These are phyloP conservation scores for Sebastes vulpes DNA, from an alignment of 2,797 vertebrate species.

Conservation along the genomic window DNA sequence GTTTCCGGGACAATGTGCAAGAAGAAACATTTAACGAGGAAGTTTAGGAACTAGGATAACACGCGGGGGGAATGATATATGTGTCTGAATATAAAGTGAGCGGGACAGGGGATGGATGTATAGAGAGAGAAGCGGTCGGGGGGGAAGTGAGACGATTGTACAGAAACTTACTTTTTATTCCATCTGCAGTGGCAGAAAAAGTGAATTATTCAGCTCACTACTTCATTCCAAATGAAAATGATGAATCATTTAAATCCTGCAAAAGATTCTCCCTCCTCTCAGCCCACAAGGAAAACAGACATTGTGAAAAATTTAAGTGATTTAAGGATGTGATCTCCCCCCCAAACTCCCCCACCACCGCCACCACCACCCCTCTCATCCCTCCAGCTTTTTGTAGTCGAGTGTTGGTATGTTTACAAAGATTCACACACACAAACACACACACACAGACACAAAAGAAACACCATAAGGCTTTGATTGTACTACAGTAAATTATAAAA, in stretches of 20 bases:
- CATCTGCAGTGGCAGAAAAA: conserved; percentile 72
- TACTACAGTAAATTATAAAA: conserved; percentile 64
- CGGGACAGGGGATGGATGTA: conserved; percentile 29
- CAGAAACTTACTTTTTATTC: conserved; percentile 79
- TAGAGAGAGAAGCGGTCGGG: conserved; percentile 18
- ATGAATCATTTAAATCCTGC: conserved; percentile 83
- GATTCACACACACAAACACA: conserved; percentile 36
- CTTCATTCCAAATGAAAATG: conserved; percentile 82
- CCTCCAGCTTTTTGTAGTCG: conserved; percentile 54
- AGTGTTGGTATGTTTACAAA: conserved; percentile 77
- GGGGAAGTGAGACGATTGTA: conserved; percentile 70
- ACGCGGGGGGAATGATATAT: conserved; percentile 12
- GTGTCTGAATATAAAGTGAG: conserved; percentile 46
- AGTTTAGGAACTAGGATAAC: conserved; percentile 30
- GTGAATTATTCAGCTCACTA: conserved; percentile 82
- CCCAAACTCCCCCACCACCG: background rate
- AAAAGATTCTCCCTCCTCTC: conserved; percentile 72
- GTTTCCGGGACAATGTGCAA: conserved; percentile 55
- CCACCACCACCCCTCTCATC: background rate
- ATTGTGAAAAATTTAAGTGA: conserved; percentile 71
- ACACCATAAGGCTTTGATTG: conserved; percentile 76
- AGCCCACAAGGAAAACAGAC: conserved; percentile 71
- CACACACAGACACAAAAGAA: conserved; percentile 37
- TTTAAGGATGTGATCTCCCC: conserved; percentile 57
- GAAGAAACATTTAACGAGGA: conserved; percentile 48